Base-by-base conservation (phyloP, 2,888 invertebrate species). In the Agrochola circellaris region DNA sequence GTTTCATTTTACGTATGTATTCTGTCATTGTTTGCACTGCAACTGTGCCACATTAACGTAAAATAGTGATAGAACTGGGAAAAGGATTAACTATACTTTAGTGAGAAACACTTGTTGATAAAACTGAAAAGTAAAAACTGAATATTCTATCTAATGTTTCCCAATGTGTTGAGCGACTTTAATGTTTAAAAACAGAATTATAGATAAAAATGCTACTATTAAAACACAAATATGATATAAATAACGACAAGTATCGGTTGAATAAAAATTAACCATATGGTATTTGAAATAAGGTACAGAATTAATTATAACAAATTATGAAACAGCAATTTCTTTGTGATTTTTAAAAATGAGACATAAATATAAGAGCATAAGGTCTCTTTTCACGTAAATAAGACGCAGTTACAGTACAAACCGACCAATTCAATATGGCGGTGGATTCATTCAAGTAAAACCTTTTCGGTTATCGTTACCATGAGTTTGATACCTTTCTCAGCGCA, bases 351-450 rank as follows among this genome's bases (percentile, higher is more conserved):
- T 38, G 34, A 71, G 23, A 45, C 26, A 7, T 56, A 30, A 7
- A 8, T 1, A 20, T 1, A 23, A 6, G 3, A 2, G 0, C 2
- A 23, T 60, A 66, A 17, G 38, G 7, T 20, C 30, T 60, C 13
- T 30, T 78, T 58, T 66, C 26, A 8, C 15, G 2, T 64, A 15
- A 51, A 34, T 42, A 65, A 69, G 26, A 82, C 75, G 17, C 80
- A 88, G 77, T 75, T 74, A 87, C 74, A 87, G 69, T 72, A 77
- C 75, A 80, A 88, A 77, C n/a, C 45, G 75, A 80, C 34, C 42
- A 42, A 74, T 73, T 73, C 54, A 75, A 38, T 79, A 83, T 79
- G 81, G 80, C 89, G 86, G 90, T 87, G 85, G 89, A 85, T 79
- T 83, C 67, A 26, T 79, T 82, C 69, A 70, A 76, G 45, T 69